Percentiles rank a stretch among this genome's conserved stretches.
Conservation (phyloP, 1,140 invertebrate genomes). For the Eriosoma lanigerum region DNA sequence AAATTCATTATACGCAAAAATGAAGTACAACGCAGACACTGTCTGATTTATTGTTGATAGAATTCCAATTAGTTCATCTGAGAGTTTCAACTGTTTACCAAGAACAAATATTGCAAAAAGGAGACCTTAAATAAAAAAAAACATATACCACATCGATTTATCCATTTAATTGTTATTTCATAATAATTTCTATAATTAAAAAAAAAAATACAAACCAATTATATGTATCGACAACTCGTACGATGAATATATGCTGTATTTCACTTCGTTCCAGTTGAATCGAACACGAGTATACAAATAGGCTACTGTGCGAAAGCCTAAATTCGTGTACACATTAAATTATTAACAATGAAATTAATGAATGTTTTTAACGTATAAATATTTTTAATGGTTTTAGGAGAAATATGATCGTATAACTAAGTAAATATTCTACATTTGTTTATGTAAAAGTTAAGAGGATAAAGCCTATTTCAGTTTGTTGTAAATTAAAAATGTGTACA, state of each 20-base stretch:
- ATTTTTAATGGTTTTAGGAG: background rate
- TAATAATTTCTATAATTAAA: background rate
- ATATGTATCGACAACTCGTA: constrained; percentile 77
- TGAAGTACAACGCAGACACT: background rate
- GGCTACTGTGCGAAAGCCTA: constrained; percentile 78
- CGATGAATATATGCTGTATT: constrained; percentile 80
- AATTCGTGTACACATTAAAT: background rate
- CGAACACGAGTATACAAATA: constrained; percentile 79
- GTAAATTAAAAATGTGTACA: no score
- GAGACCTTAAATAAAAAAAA: constrained; percentile 9
- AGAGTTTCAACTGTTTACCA: background rate
- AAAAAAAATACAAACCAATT: constrained; percentile 64
- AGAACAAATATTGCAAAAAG: background rate
- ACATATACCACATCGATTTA: no score
- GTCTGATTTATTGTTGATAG: constrained; percentile 7
- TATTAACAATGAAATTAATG: background rate
- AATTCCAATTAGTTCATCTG: constrained; percentile 10
- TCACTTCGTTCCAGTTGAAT: constrained; percentile 83
- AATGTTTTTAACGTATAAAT: background rate
- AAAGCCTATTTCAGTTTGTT: no score
- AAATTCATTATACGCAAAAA: background rate
- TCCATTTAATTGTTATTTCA: background rate
- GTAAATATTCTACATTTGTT: no score
- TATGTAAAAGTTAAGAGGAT: no score
- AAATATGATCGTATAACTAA: no score